Evolutionary conservation across 1,140 invertebrate species (phyloP), one percentile per base, ranked within the genome.

Genomic region (Hylyphantes graminicola): DNA sequence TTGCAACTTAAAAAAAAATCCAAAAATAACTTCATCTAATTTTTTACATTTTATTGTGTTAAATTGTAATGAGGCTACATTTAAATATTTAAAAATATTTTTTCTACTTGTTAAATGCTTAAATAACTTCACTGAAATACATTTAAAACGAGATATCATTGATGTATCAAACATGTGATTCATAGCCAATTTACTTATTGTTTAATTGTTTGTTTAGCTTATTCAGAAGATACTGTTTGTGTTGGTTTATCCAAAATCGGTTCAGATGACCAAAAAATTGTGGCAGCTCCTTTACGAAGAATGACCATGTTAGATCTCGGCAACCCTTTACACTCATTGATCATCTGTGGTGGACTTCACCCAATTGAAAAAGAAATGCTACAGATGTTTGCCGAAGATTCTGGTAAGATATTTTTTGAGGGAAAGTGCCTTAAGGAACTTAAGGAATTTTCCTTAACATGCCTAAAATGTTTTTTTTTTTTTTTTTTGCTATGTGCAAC

Each of bases 211-310:
- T 53, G 85, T 90, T 90, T 88, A 93, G 93, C 88, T 84, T 89
- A 93, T 61, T 89, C 85, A 7, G 89, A 90, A 86, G 89, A 93
- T 5, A 94, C 92, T 13, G 87, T 94, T 13, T 94, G 92, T 88
- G 93, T 99, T 19, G 98, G 96, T 4, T 89, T 99, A 74, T 96
- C 97, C 4, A 91, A 97, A 88, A 93, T 99, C 68, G 98, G 98
- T 57, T 93, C 95, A 73, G 91, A 93, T 7, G 92, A 93, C 87
- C 97, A 99, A 91, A 90, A 93, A 87, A 96, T 99, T 86, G 89
- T 93, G 7, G 93, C 92, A 9, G 93, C 93, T 86, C 92, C 93
- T 9, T 89, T 99, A 65, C 88, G 91, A 84, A 91, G 94, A 87
- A 95, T 99, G 95, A 90, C 90, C 63, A n/a, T 91, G n/a, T 81